Conservation (phyloP, 2,113 vertebrate genomes). For the Xenopus tropicalis region UCB_Xtro_10.0 CM004445.2:126441001-126441500, state of each 20-base stretch:
- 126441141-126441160: conserved; percentile 15
- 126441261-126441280: no score
- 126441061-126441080: conserved; percentile 12
- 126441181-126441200: conserved; percentile 19
- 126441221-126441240: not conserved
- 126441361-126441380: no score
- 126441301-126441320: no score
- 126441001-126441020: not conserved
- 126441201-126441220: not conserved
- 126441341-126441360: no score
- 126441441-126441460: no score
- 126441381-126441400: no score
- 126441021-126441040: conserved; percentile 2
- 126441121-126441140: conserved; percentile 40
- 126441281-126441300: no score
- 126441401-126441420: no score
- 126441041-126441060: not conserved
- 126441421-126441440: no score
- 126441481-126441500: no score
- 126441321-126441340: no score
- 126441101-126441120: conserved; percentile 12
- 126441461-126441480: no score
- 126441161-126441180: conserved; percentile 14
- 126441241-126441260: not conserved
- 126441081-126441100: conserved; percentile 5